Evolutionary conservation across 2,888 invertebrate genomes (phyloP).

Genomic region (Branchipolynoe longqiensis): DNA sequence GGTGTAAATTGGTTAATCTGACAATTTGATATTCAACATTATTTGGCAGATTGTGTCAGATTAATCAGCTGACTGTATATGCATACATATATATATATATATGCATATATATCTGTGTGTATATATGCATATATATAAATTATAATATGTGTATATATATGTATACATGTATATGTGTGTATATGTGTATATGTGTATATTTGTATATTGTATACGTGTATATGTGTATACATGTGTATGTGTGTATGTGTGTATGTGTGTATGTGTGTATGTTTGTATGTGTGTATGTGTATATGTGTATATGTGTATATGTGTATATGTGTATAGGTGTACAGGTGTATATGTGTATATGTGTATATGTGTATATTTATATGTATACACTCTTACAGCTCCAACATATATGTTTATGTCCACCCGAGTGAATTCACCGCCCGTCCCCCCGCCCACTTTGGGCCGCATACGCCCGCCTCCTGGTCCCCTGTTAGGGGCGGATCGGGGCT

Average conservation of each 20-base stretch:
- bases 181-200: neutral
- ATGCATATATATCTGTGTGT: too few species aligned
- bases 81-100: too few species aligned
- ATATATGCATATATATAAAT: too few species aligned
- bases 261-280: neutral
- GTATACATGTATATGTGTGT: too few species aligned
- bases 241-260: neutral
- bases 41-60: too few species aligned
- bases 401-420: neutral
- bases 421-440: neutral
- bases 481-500: conserved; percentile 33
- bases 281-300: neutral
- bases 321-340: neutral
- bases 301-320: neutral
- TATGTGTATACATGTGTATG: neutral
- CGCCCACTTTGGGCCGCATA: neutral
- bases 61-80: too few species aligned
- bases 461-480: conserved; percentile 7
- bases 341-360: neutral
- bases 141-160: too few species aligned
- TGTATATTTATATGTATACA: neutral
- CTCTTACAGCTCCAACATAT: neutral
- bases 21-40: too few species aligned
- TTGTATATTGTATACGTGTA: neutral
- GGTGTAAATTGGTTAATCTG: too few species aligned